Conservation (phyloP, 2,797 vertebrate genomes). For the Miichthys miiuy region DNA sequence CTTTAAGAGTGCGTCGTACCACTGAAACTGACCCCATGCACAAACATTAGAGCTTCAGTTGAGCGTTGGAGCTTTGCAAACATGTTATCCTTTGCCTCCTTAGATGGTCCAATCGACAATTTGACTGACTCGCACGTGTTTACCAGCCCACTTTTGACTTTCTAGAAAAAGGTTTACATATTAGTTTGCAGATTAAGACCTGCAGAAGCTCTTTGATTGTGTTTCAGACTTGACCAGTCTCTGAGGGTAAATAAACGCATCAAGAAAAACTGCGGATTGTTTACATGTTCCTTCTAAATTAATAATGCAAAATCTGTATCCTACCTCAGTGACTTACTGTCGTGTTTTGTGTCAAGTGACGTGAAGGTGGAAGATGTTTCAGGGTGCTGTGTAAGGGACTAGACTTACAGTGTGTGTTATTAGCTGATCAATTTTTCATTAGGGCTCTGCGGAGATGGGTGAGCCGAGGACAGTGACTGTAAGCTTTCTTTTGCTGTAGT, state of each 20-base stretch:
- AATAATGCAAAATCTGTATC: slow-evolving; percentile 72
- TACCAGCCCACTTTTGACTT: not conserved
- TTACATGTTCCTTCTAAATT: slow-evolving; percentile 65
- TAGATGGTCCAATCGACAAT: not conserved
- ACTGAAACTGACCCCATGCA: not conserved
- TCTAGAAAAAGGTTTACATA: not conserved
- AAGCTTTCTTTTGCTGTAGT: slow-evolving; percentile 44
- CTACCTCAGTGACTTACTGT: slow-evolving; percentile 41
- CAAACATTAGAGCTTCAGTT: not conserved
- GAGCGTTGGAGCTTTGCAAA: not conserved
- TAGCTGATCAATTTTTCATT: slow-evolving; percentile 69
- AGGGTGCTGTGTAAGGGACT: slow-evolving; percentile 9
- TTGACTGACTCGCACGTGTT: not conserved
- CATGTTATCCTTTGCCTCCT: not conserved
- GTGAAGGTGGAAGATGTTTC: slow-evolving; percentile 37
- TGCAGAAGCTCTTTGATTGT: not conserved
- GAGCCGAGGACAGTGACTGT: slow-evolving; percentile 23
- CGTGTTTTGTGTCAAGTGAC: slow-evolving; percentile 58
- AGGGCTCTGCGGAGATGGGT: slow-evolving; percentile 24
- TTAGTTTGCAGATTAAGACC: not conserved
- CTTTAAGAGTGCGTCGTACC: not conserved
- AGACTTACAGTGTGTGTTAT: slow-evolving; percentile 60
- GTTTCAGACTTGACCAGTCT: not conserved
- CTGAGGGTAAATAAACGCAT: not conserved
- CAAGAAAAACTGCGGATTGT: slow-evolving; percentile 48